Evolutionary conservation across 2,888 invertebrate genomes (phyloP).

Genomic region (Helicoverpa assulta): DNA sequence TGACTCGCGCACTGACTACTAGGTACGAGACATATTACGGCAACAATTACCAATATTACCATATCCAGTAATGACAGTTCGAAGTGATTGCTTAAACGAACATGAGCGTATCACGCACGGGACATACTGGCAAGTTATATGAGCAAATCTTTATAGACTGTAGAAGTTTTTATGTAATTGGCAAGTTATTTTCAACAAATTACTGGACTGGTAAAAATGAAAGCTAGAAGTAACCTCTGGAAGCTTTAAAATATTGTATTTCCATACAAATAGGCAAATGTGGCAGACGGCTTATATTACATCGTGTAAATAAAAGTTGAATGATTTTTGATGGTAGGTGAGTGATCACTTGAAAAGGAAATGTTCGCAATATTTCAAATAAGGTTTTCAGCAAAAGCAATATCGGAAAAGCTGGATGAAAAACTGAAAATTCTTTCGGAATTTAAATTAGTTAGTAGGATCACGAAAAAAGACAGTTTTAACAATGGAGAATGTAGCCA

Average conservation of each 20-base stretch:
- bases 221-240: too few relatives aligned
- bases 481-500: too few relatives aligned
- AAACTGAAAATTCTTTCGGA: not conserved
- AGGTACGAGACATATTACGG: constrained; percentile 37
- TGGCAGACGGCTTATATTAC: too few relatives aligned
- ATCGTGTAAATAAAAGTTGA: too few relatives aligned
- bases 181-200: too few relatives aligned
- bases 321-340: too few relatives aligned
- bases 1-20: constrained; percentile 15
- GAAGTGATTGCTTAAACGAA: constrained; percentile 46
- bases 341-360: not conserved
- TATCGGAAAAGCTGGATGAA: not conserved
- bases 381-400: too few relatives aligned
- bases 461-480: not conserved
- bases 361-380: too few relatives aligned
- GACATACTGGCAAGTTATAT: constrained; percentile 2
- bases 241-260: too few relatives aligned
- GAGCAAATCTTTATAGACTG: not conserved
- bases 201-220: too few relatives aligned
- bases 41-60: constrained; percentile 59
- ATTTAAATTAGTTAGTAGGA: not conserved
- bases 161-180: not conserved
- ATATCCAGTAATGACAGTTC: constrained; percentile 48
- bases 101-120: constrained; percentile 21
- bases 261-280: too few relatives aligned